Base-by-base conservation (phyloP, 2,888 invertebrate species). In the Spilarctia lutea region DNA sequence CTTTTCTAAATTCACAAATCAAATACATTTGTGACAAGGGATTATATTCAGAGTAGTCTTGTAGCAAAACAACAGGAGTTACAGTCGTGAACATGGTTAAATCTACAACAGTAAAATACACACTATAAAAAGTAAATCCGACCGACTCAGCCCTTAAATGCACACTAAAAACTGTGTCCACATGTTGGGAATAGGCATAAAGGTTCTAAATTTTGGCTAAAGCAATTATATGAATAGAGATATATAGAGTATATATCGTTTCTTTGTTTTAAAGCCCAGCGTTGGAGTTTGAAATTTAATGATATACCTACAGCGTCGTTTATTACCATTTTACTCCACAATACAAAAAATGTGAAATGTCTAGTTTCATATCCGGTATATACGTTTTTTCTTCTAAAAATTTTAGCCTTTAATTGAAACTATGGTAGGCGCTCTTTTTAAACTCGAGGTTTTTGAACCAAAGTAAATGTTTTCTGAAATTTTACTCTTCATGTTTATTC, bases 41-140 rank as follows among this genome's bases (percentile, higher is more conserved):
- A 69, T 69, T 69, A 56, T 30, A 48, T 68, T 48, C 35, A 35
- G 35, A 56, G 56, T 8, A 39, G 52, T 69, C n/a, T 69, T 52
- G 52, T 35, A 35, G 35, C 56, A 56, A 69, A 56, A 35, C 52
- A 69, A 27, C 56, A 16, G n/a, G 24, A 56, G 48, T 39, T 60
- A 70, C 18, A 65, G 33, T n/a, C 56, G 39, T 67, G 63, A 52
- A 48, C 63, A 45, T 39, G 33, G 35, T 60, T 60, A 45, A 68
- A 60, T 60, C 33, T 48, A 68, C 48, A 68, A 63, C 33, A 63
- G 24, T 35, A 73, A 52, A 73, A 68, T 63, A 73, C 45, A 63
- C 3, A 56, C n/a, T 33, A 39, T 42, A 73, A 68, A 73, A 73
- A 72, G 18, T 2, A 63, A 73, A 73, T 63, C 68, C 68, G 68